Evolutionary conservation across 2,113 vertebrate genomes (phyloP), one percentile per base, ranked within the genome.

Genomic region (Neopipo cinnamomea): DNA sequence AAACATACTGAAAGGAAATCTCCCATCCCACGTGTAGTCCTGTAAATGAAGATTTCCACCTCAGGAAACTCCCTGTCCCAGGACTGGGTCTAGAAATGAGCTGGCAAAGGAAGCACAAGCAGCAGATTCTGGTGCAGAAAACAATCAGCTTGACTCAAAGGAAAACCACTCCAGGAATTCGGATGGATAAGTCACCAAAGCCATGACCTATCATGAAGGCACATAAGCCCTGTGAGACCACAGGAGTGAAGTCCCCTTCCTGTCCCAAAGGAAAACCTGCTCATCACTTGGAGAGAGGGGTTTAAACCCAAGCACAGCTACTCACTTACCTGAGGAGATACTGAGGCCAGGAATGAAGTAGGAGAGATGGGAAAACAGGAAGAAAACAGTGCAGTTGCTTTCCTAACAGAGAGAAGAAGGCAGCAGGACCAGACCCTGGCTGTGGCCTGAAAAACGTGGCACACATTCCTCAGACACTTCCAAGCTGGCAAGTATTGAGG

Each of bases 91-190:
- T 52, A 39, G 84, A 78, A 91, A 63, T 16, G 16, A 78, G n/a
- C 47, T 91, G 71, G 31, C 15, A 50, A 72, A 94, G 41, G 63
- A 66, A 90, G 30, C 5, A 47, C 59, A 58, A 53, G 75, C 56
- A 71, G 41, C 50, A 70, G 49, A 67, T 70, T 42, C 52, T 56
- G n/a, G 47, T 37, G 41, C 53, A 82, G 80, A 71, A 50, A 76
- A 74, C 42, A 42, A 61, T 71, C 90, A 61, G 89, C 41, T 56
- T 91, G 90, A 94, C 83, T 90, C 85, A 93, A 87, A 66, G 65
- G 76, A 87, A 94, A 94, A 92, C 28, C 46, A 84, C 47, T 58
- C 80, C 76, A 94, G 79, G 83, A 93, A 96, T 94, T 49, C 2
- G 2, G 61, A 63, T 7, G 19, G 85, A 16, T 73, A 93, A 78